These are phyloP conservation scores for Nemurella pictetii DNA, from an alignment of 2,888 invertebrate genomes.

Conservation along the genomic window DNA sequence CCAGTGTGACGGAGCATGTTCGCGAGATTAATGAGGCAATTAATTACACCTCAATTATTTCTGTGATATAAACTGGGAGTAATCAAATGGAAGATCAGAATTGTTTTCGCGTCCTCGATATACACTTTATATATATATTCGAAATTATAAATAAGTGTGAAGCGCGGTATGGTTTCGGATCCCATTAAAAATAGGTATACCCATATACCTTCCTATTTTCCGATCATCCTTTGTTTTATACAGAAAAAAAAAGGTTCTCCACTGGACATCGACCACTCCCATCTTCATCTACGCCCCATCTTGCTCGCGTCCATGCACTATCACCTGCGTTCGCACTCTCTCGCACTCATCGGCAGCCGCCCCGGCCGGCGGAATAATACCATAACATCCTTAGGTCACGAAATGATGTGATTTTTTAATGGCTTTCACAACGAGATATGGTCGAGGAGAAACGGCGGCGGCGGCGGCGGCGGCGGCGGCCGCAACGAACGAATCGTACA, in stretches of 20 bases:
- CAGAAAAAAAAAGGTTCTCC: conserved; percentile 14
- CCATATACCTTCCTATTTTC: background rate
- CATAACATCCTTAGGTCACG: conserved; percentile 38
- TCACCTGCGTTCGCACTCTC: conserved; percentile 23
- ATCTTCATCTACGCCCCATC: background rate
- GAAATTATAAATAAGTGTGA: conserved; percentile 1
- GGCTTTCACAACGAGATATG: conserved; percentile 9
- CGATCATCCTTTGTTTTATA: conserved; percentile 24
- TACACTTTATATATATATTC: background rate
- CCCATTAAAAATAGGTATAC: conserved; percentile 18
- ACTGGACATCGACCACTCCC: conserved; percentile 34
- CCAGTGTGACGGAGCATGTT: conserved; percentile 22
- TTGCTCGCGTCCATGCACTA: conserved; percentile 8
- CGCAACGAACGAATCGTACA: too few relatives aligned
- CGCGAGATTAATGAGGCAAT: conserved; percentile 25
- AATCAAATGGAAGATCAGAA: conserved; percentile 19
- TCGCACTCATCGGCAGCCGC: background rate
- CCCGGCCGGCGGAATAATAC: conserved; percentile 15
- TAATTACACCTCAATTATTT: conserved; percentile 26
- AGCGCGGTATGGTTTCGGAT: background rate
- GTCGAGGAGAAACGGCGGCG: too few relatives aligned
- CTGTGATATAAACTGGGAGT: background rate
- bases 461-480: too few relatives aligned
- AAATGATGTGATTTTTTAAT: conserved; percentile 31
- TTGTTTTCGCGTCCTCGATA: conserved; percentile 11